Evolutionary conservation across 2,113 vertebrate species (phyloP).

Genomic region (Notechis scutatus): DNA sequence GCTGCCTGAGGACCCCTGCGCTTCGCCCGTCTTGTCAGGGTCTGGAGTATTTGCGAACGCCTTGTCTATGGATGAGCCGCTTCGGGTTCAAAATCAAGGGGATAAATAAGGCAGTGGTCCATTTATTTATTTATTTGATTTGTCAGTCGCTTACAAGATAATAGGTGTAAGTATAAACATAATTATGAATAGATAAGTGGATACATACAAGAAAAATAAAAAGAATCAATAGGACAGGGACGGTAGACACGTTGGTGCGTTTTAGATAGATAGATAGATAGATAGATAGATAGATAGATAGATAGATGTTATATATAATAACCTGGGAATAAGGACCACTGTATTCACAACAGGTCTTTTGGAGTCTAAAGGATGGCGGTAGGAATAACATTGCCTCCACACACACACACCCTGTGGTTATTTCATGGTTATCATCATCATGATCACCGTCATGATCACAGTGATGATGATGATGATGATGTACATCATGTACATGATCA

Average conservation of each 20-base stretch:
- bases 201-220: no score
- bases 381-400: not conserved
- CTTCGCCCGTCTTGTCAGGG: not conserved
- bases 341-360: not conserved
- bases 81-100: not conserved
- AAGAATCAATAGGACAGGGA: no score
- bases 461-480: no score
- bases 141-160: no score
- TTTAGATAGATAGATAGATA: no score
- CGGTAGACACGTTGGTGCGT: no score
- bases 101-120: not conserved
- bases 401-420: not conserved
- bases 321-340: not conserved
- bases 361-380: not conserved
- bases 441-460: not conserved
- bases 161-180: no score
- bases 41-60: not conserved
- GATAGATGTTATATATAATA: no score
- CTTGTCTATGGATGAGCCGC: no score
- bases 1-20: not conserved
- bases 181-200: no score
- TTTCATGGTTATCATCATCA: not conserved
- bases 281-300: no score
- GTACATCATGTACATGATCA: not conserved
- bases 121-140: no score